These are phyloP conservation scores for Panthera tigris DNA, from an alignment of 2,113 vertebrate genomes.

Conservation along the genomic window DNA sequence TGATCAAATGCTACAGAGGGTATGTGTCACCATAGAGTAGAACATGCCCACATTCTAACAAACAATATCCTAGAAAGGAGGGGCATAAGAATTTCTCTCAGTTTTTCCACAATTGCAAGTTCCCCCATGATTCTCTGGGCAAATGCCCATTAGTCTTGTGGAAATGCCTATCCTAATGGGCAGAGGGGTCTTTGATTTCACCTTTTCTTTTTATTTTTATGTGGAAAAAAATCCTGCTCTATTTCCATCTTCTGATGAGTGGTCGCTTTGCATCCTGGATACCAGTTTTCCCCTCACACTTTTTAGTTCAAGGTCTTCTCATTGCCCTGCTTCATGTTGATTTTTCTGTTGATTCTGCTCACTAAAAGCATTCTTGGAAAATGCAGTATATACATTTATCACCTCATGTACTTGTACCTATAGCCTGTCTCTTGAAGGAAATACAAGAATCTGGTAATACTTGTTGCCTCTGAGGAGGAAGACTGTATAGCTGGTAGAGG, in stretches of 20 bases:
- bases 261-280: neutral
- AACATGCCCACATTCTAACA: neutral
- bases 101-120: neutral
- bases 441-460: neutral
- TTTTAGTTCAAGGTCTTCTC: neutral
- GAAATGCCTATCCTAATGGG: neutral
- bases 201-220: neutral
- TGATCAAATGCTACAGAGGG: neutral
- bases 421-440: neutral
- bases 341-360: neutral
- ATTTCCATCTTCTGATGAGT: neutral
- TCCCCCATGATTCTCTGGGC: neutral
- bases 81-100: neutral
- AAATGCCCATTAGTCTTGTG: neutral
- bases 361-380: constrained; percentile 27
- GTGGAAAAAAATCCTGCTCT: neutral
- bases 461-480: neutral
- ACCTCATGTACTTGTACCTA: neutral
- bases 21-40: neutral
- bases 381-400: neutral
- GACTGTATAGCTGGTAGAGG: neutral
- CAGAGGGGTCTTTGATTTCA: neutral
- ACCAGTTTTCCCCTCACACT: neutral
- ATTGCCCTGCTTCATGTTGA: neutral
- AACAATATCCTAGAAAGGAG: neutral